Base-by-base conservation (phyloP, 2,888 invertebrate species). In the Drosophila atroscutellata region DNA sequence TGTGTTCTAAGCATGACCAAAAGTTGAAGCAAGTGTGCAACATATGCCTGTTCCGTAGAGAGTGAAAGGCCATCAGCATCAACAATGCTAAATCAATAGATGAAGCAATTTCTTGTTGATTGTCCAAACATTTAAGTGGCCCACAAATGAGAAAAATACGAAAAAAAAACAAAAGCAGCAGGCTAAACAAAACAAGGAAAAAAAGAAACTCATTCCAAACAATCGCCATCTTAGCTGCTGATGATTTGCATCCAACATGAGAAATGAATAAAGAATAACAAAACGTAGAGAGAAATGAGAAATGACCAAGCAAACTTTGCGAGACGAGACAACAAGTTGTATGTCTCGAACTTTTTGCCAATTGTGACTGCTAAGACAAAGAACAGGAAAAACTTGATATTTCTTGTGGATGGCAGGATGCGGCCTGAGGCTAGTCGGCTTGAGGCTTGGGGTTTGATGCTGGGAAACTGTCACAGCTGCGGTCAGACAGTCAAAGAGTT, bases 401-500 rank as follows among this genome's bases (percentile, higher is more conserved):
- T n/a, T 7, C 2, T 28, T 55, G 15, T 24, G 45, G 45, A 24
- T 24, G 45, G 55, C 55, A n/a, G 15, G n/a, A 45, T 55, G 37
- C 13, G 37, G 58, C 34, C 26, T 56, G 39, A n/a, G 18, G 20
- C 47, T 34, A 47, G 36, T 8, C n/a, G 47, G n/a, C 28, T 49
- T 52, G 52, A 34, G 36, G 49, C 20, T 36, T 37, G 51, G n/a
- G 15, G 39, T n/a, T 3, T n/a, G 58, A 13, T 45, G 9, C 11
- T 36, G 20, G 34, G 9, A 28, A 54, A 63, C 42, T 58, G 64
- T 61, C 78, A 50, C 79, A 75, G 65, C 72, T 81, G 78, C 63
- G 77, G 77, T 73, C 80, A 75, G 56, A 60, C 62, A 80, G 83
- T 73, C 78, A 86, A 88, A 88, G 86, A 86, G 86, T 88, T 86